phyloP scores from a whole-genome alignment of 2,113 vertebrate species.

The Heterochromis multidens region DNA sequence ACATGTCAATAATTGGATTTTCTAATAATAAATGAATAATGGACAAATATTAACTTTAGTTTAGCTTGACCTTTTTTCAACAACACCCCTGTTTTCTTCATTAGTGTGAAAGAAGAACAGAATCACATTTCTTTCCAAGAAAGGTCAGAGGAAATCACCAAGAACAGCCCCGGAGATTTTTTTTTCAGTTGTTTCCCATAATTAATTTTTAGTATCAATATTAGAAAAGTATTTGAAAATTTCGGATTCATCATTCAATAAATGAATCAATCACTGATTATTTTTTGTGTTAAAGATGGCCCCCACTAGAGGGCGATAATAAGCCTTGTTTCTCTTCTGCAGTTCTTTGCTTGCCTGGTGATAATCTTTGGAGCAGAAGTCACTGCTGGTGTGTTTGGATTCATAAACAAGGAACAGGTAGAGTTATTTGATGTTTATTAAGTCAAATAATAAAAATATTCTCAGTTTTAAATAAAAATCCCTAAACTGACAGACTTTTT shows the following conservation, averaged over 20 bases:
- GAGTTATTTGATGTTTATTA: not conserved
- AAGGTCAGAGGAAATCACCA: not conserved
- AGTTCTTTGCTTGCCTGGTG: constrained; percentile 95
- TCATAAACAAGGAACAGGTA: constrained; percentile 89
- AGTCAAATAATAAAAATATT: not conserved
- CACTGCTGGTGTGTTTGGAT: constrained; percentile 93
- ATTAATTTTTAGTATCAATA: no score
- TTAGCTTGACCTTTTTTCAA: not conserved
- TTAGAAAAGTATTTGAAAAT: not conserved
- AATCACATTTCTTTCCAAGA: not conserved
- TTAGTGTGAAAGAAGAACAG: fast-evolving
- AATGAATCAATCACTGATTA: not conserved
- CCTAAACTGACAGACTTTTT: not conserved
- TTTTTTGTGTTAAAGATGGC: not conserved
- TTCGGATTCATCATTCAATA: not conserved
- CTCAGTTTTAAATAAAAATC: not conserved
- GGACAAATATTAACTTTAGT: not conserved
- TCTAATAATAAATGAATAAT: not conserved
- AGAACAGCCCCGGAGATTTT: not conserved
- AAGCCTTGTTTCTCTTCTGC: constrained; percentile 18
- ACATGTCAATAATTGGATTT: not conserved
- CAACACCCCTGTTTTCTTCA: not conserved
- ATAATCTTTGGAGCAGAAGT: constrained; percentile 96
- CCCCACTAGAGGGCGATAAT: not conserved
- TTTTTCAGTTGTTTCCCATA: not conserved